Conservation (phyloP, 2,797 vertebrate species). For the Eulemur coronatus region DNA sequence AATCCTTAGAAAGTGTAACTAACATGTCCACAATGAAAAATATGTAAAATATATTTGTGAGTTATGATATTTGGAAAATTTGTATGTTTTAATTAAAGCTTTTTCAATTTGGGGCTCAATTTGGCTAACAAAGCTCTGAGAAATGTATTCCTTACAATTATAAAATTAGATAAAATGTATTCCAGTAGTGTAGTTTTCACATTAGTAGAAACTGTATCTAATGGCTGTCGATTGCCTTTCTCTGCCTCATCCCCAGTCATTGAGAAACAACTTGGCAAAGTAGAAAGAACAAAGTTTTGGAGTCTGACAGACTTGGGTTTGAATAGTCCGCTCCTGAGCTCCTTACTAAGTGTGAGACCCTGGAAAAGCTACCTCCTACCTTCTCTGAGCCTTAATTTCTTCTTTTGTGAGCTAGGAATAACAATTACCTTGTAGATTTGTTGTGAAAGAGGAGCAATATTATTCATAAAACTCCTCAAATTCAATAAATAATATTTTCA, state of each 20-base stretch:
- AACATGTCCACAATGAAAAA: background rate
- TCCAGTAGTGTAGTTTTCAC: background rate
- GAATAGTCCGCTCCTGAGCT: background rate
- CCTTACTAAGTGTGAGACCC: background rate
- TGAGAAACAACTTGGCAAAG: background rate
- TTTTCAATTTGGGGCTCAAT: background rate
- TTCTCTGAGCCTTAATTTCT: background rate
- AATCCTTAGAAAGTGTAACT: background rate
- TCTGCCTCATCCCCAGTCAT: background rate
- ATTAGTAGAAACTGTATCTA: background rate
- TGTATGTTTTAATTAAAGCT: background rate
- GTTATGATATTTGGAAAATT: background rate
- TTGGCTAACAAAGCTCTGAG: background rate
- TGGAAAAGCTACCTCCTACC: background rate
- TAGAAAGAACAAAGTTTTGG: background rate
- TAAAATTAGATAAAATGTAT: background rate
- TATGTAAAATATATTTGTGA: background rate
- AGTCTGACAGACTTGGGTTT: background rate
- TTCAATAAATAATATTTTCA: background rate
- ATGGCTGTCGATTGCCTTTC: background rate
- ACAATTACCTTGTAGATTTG: background rate
- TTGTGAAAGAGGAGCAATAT: background rate
- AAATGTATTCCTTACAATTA: background rate
- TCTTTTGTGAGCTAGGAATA: background rate
- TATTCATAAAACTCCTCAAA: background rate